Conservation (phyloP, 2,888 invertebrate genomes). For the Adelphocoris suturalis region DNA sequence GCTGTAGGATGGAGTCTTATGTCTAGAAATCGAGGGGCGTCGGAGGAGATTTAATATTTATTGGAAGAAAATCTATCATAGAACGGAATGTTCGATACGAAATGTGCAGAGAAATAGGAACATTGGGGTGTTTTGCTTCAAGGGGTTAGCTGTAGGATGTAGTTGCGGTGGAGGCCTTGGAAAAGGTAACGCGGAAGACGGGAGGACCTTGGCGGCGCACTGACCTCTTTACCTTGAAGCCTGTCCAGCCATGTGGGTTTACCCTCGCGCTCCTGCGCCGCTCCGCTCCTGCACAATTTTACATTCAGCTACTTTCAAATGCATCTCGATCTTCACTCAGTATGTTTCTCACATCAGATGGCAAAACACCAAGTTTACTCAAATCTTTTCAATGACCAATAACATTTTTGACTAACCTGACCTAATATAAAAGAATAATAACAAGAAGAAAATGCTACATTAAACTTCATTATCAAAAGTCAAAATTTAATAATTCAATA, state of each 20-base stretch:
- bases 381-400: too few relatives aligned
- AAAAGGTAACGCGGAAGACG: conserved; percentile 59
- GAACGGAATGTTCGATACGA: too few relatives aligned
- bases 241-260: conserved; percentile 55
- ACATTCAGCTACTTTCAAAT: not conserved
- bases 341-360: not conserved
- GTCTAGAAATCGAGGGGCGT: too few relatives aligned
- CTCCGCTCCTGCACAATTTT: conserved; percentile 5
- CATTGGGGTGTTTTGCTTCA: not conserved
- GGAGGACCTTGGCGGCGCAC: conserved; percentile 59
- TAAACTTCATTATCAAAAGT: too few relatives aligned
- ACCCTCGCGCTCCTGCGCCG: not conserved
- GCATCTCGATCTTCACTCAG: not conserved
- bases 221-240: conserved; percentile 65
- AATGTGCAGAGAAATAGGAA: not conserved
- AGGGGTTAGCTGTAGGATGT: conserved; percentile 9
- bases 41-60: too few relatives aligned
- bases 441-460: too few relatives aligned
- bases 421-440: too few relatives aligned
- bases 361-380: too few relatives aligned
- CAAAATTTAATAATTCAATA: too few relatives aligned
- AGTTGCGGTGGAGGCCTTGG: conserved; percentile 51
- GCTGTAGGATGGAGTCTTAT: not conserved
- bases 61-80: too few relatives aligned
- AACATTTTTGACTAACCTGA: too few relatives aligned